Base-by-base conservation (phyloP, 30 jellyfish, hydroid and myxozoan species). In the Mastigias papua region DNA sequence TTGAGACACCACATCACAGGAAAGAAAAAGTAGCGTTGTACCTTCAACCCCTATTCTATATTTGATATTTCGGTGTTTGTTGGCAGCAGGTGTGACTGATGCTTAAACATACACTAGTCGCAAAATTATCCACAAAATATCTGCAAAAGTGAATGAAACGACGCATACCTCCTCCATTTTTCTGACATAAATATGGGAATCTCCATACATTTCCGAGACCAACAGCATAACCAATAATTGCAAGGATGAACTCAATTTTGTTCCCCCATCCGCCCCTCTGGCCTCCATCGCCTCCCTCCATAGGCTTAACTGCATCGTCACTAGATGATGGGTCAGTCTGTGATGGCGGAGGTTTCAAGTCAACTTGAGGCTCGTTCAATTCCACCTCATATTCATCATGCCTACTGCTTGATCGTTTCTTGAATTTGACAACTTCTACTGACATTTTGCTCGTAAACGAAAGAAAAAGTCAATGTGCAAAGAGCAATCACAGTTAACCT, bases 141-240 rank as follows among this genome's bases (percentile, higher is more conserved):
- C n/a, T n/a, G n/a, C n/a, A n/a, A n/a, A n/a, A n/a, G n/a, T n/a
- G n/a, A n/a, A n/a, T n/a, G n/a, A n/a, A n/a, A n/a, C 60, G 8
- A 8, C 8, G 60, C 92, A 15, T 80, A 93, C 98, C 98, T 82
- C 98, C 98, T 15, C 98, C 98, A 73, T 93, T 93, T 69, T 93
- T 93, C 42, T 93, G 96, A 21, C 95, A 88, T 34, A 93, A 69
- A 60, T 93, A 93, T 9, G 98, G 98, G 63, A 93, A 93, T 63
- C 98, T 81, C 98, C 98, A 93, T 13, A 93, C 98, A 71, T 93
- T 93, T 37, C 98, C 98, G 64, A 93, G 97, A 1, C 98, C 98
- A 82, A 93, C 98, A 20, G 98, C 98, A 80, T 83, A 93, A 1
- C 98, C 97, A 73, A 93, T 66, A 78, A 93, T 93, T 27, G 98